Evolutionary conservation across 2,888 invertebrate genomes (phyloP).

Genomic region (Mactromeris polynyma): DNA sequence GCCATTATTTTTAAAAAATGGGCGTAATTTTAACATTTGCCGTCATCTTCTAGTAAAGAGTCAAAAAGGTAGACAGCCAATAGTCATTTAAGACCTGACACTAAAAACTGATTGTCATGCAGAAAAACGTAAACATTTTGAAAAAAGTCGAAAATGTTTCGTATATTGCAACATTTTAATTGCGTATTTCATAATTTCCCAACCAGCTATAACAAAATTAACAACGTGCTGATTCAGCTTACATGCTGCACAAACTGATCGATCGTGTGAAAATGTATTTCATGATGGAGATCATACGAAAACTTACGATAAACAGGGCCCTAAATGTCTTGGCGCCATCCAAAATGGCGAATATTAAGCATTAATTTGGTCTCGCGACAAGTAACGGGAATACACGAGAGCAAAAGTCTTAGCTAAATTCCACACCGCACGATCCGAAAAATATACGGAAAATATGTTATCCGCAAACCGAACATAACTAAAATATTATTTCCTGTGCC

Average conservation of each 20-base stretch:
- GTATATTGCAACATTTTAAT: not conserved
- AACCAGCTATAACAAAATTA: no score
- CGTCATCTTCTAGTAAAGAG: not conserved
- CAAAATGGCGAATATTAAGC: slow-evolving; percentile 14
- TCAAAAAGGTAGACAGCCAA: no score
- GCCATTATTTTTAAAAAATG: not conserved
- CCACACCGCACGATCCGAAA: not conserved
- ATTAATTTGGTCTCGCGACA: not conserved
- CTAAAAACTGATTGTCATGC: not conserved
- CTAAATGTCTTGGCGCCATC: slow-evolving; percentile 5
- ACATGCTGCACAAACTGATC: not conserved
- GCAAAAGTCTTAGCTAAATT: not conserved
- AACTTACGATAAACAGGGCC: not conserved
- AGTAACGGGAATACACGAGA: not conserved
- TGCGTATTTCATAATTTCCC: not conserved
- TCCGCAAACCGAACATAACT: no score
- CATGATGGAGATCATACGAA: not conserved
- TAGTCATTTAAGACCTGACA: not conserved
- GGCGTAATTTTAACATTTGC: not conserved
- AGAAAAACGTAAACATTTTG: not conserved
- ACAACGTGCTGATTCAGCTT: not conserved
- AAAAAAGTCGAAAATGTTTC: not conserved
- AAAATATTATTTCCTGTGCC: no score
- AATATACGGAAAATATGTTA: not conserved
- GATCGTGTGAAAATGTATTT: not conserved